A percentile compares a stretch with the other conserved stretches of the same genome.
Evolutionary conservation across 2,888 invertebrate species (phyloP).

Genomic region (Crossocerus cetratus): DNA sequence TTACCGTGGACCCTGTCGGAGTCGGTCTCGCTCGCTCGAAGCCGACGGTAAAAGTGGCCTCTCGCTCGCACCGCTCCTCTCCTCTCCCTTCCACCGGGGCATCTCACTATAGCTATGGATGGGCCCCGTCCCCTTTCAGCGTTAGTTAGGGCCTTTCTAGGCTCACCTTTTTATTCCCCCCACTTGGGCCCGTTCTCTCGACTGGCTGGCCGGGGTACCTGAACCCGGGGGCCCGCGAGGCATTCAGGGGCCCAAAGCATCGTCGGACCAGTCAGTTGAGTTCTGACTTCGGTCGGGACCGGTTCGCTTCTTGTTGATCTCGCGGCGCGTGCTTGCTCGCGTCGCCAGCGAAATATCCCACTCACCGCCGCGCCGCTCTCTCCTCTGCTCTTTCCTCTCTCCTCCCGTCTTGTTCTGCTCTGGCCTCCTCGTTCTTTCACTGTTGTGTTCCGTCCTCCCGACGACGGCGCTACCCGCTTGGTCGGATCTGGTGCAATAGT

Average conservation of each 20-base stretch:
- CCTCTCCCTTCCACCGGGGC: conserved; percentile 37
- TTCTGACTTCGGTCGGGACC: conserved; percentile 74
- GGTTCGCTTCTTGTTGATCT: conserved; percentile 54
- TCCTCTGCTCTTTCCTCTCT: neutral
- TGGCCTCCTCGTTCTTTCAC: neutral
- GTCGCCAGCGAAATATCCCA: neutral
- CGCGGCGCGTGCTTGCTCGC: conserved; percentile 34
- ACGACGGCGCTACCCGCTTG: conserved; percentile 10
- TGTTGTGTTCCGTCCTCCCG: neutral
- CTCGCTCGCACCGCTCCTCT: conserved; percentile 25
- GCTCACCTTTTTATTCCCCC: conserved; percentile 73
- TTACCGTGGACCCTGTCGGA: conserved; percentile 13
- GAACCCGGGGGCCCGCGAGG: conserved; percentile 68
- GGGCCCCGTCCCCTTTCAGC: conserved; percentile 69
- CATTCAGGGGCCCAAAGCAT: conserved; percentile 70
- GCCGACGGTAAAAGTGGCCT: neutral
- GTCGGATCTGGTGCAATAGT: too few species aligned
- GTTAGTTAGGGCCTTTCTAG: conserved; percentile 75
- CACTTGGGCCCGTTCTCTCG: conserved; percentile 47
- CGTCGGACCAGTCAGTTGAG: conserved; percentile 73
- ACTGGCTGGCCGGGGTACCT: conserved; percentile 63
- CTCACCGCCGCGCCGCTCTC: neutral
- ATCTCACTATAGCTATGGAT: conserved; percentile 59
- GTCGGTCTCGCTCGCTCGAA: conserved; percentile 18
- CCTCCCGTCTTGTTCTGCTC: neutral